Conservation (phyloP, 2,888 invertebrate species). For the Parnassius smintheus region DNA sequence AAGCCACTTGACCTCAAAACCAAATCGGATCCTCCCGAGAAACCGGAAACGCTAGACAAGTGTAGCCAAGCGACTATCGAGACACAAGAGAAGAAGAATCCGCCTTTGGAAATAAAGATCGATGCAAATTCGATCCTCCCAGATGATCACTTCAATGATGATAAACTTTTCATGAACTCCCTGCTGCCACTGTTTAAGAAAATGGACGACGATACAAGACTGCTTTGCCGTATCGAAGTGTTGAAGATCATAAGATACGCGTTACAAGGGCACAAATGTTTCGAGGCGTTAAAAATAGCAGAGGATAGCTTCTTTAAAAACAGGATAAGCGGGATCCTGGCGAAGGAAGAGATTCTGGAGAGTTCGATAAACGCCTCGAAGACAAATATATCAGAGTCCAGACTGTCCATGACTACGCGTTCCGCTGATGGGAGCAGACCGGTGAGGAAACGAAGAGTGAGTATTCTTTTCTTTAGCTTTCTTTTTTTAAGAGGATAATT, state of each 20-base stretch:
- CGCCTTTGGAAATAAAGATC: conserved; percentile 62
- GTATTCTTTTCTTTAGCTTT: conserved; percentile 26
- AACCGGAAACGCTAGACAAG: conserved; percentile 56
- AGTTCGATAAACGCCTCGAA: conserved; percentile 33
- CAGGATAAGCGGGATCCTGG: conserved; percentile 47
- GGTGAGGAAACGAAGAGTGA: conserved; percentile 62
- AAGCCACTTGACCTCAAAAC: conserved; percentile 64
- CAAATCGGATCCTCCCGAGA: conserved; percentile 48
- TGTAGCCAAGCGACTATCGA: conserved; percentile 53
- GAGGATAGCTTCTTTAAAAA: conserved; percentile 60
- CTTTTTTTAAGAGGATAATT: too few species aligned
- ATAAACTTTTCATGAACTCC: conserved; percentile 71
- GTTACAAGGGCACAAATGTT: conserved; percentile 62
- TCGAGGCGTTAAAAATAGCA: conserved; percentile 57
- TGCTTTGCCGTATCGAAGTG: conserved; percentile 67
- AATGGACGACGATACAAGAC: conserved; percentile 69
- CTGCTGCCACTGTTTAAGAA: conserved; percentile 69
- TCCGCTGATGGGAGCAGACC: conserved; percentile 71
- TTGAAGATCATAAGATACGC: conserved; percentile 68
- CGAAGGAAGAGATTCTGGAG: conserved; percentile 50
- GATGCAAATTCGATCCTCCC: conserved; percentile 68
- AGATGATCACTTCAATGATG: conserved; percentile 71
- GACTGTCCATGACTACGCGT: conserved; percentile 65
- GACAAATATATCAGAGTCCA: conserved; percentile 42
- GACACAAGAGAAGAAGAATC: conserved; percentile 45